Percentiles rank a stretch among this genome's conserved stretches.
Evolutionary conservation across 2,888 invertebrate species (phyloP).

Genomic region (Lasioglossum pauxillum): DNA sequence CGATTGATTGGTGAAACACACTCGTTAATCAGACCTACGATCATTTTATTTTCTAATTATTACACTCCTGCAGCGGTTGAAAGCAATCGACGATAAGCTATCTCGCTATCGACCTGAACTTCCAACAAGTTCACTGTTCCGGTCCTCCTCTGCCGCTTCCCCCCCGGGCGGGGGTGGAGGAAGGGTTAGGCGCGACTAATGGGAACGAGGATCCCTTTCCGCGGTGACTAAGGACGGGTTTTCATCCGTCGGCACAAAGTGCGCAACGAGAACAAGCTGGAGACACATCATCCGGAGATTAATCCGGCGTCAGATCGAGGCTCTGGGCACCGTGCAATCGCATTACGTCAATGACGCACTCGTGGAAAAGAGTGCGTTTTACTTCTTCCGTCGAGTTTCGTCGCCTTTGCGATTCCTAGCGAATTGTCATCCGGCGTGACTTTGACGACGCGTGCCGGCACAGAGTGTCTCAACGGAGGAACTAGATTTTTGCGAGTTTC

Average conservation of each 20-base stretch:
- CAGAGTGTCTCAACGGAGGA: no score
- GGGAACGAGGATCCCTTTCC: conserved; percentile 1
- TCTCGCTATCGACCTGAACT: no score
- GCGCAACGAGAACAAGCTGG: conserved; percentile 1
- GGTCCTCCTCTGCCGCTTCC: not conserved
- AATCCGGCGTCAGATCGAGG: conserved; percentile 40
- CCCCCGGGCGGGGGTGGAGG: not conserved
- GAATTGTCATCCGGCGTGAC: not conserved
- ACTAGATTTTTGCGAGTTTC: no score
- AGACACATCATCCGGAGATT: conserved; percentile 47
- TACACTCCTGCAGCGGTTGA: not conserved
- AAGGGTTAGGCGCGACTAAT: conserved; percentile 42
- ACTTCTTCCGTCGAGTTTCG: not conserved
- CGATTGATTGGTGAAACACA: not conserved
- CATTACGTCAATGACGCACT: conserved; percentile 20
- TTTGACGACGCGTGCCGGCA: not conserved
- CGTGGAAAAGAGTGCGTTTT: not conserved
- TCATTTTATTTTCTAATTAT: not conserved
- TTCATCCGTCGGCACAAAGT: conserved; percentile 36
- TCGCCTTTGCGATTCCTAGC: not conserved
- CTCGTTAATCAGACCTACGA: not conserved
- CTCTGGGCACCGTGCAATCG: not conserved
- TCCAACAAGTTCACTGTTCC: not conserved
- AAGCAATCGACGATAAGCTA: no score
- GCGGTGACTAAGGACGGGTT: conserved; percentile 27